A percentile compares a stretch with the other conserved stretches of the same genome.
Conservation (phyloP, 1,140 invertebrate genomes). For the Melitaea cinxia region DNA sequence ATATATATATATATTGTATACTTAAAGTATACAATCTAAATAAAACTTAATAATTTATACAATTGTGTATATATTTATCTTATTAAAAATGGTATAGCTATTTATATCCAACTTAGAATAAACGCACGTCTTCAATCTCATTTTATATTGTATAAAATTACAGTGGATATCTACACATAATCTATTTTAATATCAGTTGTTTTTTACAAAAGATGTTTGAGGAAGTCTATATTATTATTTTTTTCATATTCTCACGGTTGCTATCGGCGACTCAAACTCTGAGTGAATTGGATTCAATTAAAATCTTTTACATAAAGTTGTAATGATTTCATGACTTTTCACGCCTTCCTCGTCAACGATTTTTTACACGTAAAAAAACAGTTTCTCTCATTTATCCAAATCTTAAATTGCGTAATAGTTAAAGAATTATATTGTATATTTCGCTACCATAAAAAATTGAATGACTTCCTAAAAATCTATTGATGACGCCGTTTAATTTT, state of each 20-base stretch:
- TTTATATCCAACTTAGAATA: too few relatives aligned
- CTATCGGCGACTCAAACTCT: conserved; percentile 18
- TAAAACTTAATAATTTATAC: too few relatives aligned
- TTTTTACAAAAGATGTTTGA: conserved; percentile 2
- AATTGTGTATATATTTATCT: too few relatives aligned
- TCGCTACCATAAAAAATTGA: too few relatives aligned
- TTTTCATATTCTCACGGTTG: conserved; percentile 16
- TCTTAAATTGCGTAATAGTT: too few relatives aligned
- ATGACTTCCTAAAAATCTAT: too few relatives aligned
- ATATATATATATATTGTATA: too few relatives aligned
- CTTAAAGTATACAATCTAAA: too few relatives aligned
- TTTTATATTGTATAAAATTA: too few relatives aligned
- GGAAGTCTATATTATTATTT: conserved; percentile 13
- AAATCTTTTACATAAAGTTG: conserved; percentile 18
- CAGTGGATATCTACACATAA: not conserved
- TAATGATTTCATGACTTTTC: conserved; percentile 24
- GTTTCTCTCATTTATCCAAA: not conserved
- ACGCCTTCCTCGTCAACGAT: conserved; percentile 1
- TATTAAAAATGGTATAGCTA: too few relatives aligned
- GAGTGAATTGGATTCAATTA: conserved; percentile 18
- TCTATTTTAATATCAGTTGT: not conserved
- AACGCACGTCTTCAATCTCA: not conserved
- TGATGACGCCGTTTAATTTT: too few relatives aligned
- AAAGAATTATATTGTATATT: too few relatives aligned
- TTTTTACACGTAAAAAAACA: not conserved